A percentile compares a stretch with the other conserved stretches of the same genome.
Evolutionary conservation across 2,888 invertebrate genomes (phyloP).

Genomic region (Habroteleia sp.): DNA sequence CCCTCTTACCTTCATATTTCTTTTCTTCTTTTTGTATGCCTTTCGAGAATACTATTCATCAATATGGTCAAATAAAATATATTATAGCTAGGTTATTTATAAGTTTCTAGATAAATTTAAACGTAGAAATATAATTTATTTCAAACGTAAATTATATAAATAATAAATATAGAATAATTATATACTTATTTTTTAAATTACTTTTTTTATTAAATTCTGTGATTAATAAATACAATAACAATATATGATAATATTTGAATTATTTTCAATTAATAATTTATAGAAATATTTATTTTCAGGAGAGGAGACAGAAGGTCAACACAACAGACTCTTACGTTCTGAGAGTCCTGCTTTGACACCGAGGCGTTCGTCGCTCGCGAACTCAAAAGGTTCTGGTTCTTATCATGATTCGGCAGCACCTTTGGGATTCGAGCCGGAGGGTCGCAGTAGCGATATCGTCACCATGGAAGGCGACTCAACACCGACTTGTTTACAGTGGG

Average conservation of each 20-base stretch:
- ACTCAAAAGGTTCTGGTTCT: constrained; percentile 70
- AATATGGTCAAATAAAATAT: constrained; percentile 1
- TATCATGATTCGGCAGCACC: constrained; percentile 81
- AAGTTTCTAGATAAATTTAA: too few species aligned
- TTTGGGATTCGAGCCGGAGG: constrained; percentile 84
- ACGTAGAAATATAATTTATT: too few species aligned
- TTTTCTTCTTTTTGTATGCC: constrained; percentile 18
- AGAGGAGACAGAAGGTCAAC: constrained; percentile 78
- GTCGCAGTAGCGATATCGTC: constrained; percentile 82
- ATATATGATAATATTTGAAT: too few species aligned
- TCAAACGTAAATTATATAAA: too few species aligned
- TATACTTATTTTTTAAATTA: too few species aligned
- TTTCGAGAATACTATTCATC: constrained; percentile 28
- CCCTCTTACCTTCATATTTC: constrained; percentile 37
- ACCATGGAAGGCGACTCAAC: constrained; percentile 81
- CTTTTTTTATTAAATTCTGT: too few species aligned
- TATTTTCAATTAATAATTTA: too few species aligned
- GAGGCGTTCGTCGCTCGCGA: constrained; percentile 79
- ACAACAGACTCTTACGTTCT: constrained; percentile 75
- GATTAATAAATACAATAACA: too few species aligned
- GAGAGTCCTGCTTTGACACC: constrained; percentile 81
- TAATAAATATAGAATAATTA: too few species aligned
- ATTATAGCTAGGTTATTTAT: too few species aligned
- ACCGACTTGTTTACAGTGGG: constrained; percentile 93
- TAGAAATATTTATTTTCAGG: constrained; percentile 71